Conservation (phyloP, 2,888 invertebrate species). For the Sarcophaga carnaria region DNA sequence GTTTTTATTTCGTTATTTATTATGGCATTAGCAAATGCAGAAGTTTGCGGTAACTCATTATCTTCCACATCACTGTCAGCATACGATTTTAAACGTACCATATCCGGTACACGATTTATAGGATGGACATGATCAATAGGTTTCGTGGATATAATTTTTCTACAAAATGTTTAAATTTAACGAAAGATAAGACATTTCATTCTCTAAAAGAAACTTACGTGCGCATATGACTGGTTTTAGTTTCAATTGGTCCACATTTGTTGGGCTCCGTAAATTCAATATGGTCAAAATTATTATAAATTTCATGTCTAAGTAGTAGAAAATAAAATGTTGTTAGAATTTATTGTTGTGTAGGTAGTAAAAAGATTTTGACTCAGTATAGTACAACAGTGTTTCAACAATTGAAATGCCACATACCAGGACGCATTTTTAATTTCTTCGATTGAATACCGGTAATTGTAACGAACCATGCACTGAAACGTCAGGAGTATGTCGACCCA, state of each 20-base stretch:
- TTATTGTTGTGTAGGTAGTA: too few species aligned
- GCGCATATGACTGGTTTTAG: conserved; percentile 73
- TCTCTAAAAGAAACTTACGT: conserved; percentile 71
- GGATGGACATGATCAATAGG: conserved; percentile 69
- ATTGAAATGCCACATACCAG: too few species aligned
- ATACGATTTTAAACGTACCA: conserved; percentile 69
- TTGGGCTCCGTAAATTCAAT: conserved; percentile 71
- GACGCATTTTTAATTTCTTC: too few species aligned
- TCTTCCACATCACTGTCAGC: conserved; percentile 72
- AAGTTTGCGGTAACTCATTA: conserved; percentile 64
- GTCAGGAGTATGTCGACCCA: too few species aligned
- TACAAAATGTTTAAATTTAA: conserved; percentile 37
- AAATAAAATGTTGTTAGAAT: not conserved
- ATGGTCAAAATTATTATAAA: conserved; percentile 75
- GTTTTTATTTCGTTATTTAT: conserved; percentile 56
- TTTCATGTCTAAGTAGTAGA: conserved; percentile 72
- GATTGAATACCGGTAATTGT: too few species aligned
- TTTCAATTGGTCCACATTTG: conserved; percentile 74
- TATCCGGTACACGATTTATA: conserved; percentile 69
- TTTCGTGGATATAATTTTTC: conserved; percentile 70
- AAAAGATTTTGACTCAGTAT: too few species aligned
- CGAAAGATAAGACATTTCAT: not conserved
- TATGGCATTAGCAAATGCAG: conserved; percentile 51
- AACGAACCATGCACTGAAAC: too few species aligned
- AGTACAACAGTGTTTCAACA: too few species aligned